phyloP scores from a whole-genome alignment of 2,797 vertebrate genomes.

The Periparus ater region DNA sequence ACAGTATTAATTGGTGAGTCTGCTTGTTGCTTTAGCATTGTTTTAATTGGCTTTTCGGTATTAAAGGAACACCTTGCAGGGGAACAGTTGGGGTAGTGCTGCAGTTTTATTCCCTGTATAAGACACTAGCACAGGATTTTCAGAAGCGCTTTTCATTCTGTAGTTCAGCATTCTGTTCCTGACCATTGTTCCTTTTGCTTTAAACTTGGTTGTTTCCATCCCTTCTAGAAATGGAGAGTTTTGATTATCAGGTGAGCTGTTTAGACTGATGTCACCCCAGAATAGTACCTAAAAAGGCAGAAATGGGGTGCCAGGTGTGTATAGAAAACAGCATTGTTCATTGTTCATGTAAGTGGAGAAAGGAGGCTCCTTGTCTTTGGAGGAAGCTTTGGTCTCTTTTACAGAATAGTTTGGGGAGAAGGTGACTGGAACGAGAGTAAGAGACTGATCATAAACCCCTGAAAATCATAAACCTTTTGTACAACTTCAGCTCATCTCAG shows the following conservation, averaged over 20 bases:
- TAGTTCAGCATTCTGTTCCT: neutral
- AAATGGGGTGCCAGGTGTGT: neutral
- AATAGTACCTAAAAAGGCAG: neutral
- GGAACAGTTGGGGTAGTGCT: fast-evolving
- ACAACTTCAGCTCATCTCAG: neutral
- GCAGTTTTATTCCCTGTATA: neutral
- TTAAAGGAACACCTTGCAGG: neutral
- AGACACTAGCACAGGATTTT: neutral
- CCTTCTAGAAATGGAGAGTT: neutral
- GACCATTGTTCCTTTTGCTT: neutral
- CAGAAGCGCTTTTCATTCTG: neutral
- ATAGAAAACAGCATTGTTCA: fast-evolving
- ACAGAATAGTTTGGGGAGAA: neutral
- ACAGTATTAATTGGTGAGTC: neutral
- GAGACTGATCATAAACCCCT: neutral
- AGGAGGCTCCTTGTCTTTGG: neutral
- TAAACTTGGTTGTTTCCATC: neutral
- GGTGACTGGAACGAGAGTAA: neutral
- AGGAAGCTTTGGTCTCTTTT: neutral
- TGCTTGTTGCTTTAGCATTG: fast-evolving
- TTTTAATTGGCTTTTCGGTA: neutral
- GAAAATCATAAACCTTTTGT: neutral
- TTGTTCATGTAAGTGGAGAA: neutral
- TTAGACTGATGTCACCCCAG: neutral
- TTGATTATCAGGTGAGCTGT: neutral